Percentiles rank a stretch among this genome's conserved stretches.
phyloP scores from a whole-genome alignment of 2,113 vertebrate genomes.

The Amphiprion ocellaris region DNA sequence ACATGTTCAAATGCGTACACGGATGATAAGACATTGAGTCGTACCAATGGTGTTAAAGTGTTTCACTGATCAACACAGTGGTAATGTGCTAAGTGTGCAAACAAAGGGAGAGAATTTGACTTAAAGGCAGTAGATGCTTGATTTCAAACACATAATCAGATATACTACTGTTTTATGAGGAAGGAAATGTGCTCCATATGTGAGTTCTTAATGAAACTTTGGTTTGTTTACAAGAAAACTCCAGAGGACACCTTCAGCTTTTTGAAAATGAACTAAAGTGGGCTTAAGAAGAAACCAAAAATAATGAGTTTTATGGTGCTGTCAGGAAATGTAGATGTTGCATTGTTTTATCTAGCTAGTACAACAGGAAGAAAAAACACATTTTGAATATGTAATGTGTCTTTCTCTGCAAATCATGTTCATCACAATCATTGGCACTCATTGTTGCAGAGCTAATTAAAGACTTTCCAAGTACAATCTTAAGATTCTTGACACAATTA shows the following conservation, averaged over 20 bases:
- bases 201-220: constrained; percentile 2
- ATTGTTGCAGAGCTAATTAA: constrained; percentile 44
- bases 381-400: constrained; percentile 15
- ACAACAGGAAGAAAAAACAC: neutral
- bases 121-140: neutral
- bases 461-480: constrained; percentile 35
- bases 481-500: constrained; percentile 47
- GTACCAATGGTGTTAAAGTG: neutral
- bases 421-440: constrained; percentile 24
- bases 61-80: neutral
- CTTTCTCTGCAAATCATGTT: constrained; percentile 4
- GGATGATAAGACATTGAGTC: too few species aligned
- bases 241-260: neutral
- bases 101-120: neutral
- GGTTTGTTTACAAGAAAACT: neutral
- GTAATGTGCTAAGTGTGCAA: neutral
- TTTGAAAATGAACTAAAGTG: constrained; percentile 5
- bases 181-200: neutral
- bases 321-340: neutral
- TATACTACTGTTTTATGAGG: neutral
- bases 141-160: neutral
- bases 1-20: too few species aligned
- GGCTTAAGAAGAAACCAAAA: neutral
- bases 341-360: constrained; percentile 11
- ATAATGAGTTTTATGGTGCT: constrained; percentile 10